Evolutionary conservation across 2,113 vertebrate species (phyloP), one percentile per base, ranked within the genome.

Genomic region (Sardina pilchardus): DNA sequence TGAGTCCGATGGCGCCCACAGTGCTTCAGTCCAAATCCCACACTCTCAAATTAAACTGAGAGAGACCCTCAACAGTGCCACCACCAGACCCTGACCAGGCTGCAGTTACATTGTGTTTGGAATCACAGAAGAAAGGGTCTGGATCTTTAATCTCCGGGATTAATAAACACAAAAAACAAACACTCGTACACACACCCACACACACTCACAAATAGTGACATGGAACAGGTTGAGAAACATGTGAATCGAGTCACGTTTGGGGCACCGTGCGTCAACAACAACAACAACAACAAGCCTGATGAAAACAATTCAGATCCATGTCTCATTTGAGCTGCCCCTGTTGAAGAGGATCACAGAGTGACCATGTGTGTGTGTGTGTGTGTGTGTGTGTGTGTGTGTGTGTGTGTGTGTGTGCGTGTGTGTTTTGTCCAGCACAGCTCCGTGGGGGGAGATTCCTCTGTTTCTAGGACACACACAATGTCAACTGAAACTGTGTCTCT

Each of bases 381-480:
- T 59, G 56, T 59, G 16, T 21, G 14, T 56, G 53, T 48, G 47
- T 48, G 3, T 48, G 47, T 48, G 47, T 48, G 14, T 42, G 9
- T 48, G 2, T 56, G 53, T 56, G 53, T 56, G 53, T 56, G 53
- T 56, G 53, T 56, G 56, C n/a, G 56, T 24, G 56, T 59, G 56
- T 24, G 56, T 59, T 59, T 50, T 50, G 48, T 50, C 14, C 17
- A 24, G 4, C 56, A 59, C 24, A 24, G 56, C 21, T n/a, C 19
- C 21, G n/a, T 30, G 63, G n/a, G 63, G 63, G n/a, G 26, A 4
- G 63, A 30, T 10, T 26, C n/a, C n/a, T 14, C 63, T 12, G n/a
- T 67, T 67, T 67, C 26, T 67, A 67, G 63, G 26, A 67, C 63
- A 67, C 63, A 67, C 63, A 67, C 63, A 67, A 67, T 67, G 63